These are phyloP conservation scores for Autographa gamma DNA, from an alignment of 2,888 invertebrate species.

Conservation along the genomic window DNA sequence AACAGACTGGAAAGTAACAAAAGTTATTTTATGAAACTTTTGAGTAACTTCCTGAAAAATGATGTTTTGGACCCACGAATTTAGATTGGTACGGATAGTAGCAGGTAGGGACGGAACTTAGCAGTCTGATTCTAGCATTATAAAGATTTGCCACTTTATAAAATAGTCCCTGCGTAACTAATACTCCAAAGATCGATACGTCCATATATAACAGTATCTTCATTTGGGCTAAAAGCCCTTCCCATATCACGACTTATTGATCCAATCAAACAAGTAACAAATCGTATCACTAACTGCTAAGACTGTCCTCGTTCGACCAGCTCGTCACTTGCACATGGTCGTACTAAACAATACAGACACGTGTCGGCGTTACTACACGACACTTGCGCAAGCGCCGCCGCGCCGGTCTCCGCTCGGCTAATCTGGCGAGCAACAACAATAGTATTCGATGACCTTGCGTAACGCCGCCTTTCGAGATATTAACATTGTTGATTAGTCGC, in stretches of 20 bases:
- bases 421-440: slow-evolving; percentile 28
- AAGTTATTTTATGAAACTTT: too few relatives aligned
- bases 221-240: not conserved
- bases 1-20: too few relatives aligned
- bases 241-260: too few relatives aligned
- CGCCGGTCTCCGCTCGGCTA: slow-evolving; percentile 2
- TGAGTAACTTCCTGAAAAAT: too few relatives aligned
- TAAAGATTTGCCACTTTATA: too few relatives aligned
- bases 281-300: not conserved
- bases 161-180: too few relatives aligned
- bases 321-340: slow-evolving; percentile 1
- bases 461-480: not conserved
- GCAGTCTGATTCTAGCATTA: too few relatives aligned
- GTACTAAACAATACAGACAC: slow-evolving; percentile 14
- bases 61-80: too few relatives aligned
- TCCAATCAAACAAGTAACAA: not conserved
- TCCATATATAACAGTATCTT: too few relatives aligned
- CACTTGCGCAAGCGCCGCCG: slow-evolving; percentile 8
- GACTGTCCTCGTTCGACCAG: not conserved
- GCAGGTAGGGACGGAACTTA: too few relatives aligned
- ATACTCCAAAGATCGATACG: too few relatives aligned
- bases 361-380: slow-evolving; percentile 6
- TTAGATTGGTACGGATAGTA: too few relatives aligned
- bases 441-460: slow-evolving; percentile 7
- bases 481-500: not conserved